phyloP scores from a whole-genome alignment of 2,797 vertebrate species.

The Melanotaenia boesemani region DNA sequence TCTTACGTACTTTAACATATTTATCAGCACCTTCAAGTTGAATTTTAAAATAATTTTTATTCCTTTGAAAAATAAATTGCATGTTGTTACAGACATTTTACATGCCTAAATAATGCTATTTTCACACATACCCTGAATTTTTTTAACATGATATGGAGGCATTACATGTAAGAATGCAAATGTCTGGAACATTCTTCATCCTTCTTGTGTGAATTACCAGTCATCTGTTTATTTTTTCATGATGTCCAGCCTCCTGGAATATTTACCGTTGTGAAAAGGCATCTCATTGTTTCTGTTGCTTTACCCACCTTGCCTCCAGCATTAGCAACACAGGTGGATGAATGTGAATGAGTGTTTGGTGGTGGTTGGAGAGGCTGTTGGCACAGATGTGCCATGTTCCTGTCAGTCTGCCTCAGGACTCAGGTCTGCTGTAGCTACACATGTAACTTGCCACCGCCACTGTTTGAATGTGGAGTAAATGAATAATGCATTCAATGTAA shows the following conservation, averaged over 20 bases:
- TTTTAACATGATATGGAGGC: not conserved
- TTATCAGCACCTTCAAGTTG: not conserved
- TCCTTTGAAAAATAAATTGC: not conserved
- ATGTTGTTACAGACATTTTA: not conserved
- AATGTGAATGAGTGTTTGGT: too few relatives aligned
- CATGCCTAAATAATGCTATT: not conserved
- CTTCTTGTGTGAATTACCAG: not conserved
- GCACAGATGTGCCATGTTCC: too few relatives aligned
- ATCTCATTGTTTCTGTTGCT: not conserved
- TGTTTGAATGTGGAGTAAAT: not conserved
- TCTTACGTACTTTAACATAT: not conserved
- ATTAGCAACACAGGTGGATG: too few relatives aligned
- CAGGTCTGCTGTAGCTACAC: not conserved
- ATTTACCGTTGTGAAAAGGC: not conserved
- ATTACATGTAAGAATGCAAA: not conserved
- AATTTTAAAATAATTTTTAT: not conserved
- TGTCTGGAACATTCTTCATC: not conserved
- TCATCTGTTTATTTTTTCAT: not conserved
- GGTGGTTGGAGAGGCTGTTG: too few relatives aligned
- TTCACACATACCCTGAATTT: not conserved
- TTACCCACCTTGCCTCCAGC: too few relatives aligned
- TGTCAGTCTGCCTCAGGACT: not conserved
- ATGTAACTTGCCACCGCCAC: not conserved
- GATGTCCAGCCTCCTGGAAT: not conserved
- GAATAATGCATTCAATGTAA: not conserved